Evolutionary conservation across 2,113 vertebrate species (phyloP).

Genomic region (Oncorhynchus keta): DNA sequence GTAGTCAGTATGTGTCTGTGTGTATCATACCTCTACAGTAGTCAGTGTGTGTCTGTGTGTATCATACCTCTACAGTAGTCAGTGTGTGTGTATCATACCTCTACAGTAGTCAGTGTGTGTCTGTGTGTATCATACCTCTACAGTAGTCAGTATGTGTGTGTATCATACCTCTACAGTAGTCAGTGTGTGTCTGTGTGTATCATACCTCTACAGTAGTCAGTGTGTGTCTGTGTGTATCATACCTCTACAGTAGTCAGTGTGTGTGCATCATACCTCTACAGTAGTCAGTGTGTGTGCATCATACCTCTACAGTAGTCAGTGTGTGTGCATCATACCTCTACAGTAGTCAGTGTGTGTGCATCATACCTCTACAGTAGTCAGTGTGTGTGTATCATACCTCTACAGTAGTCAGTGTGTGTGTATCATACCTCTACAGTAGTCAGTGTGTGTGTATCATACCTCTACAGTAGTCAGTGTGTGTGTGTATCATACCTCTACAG

Average conservation of each 20-base stretch:
- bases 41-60: neutral
- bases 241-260: too few species aligned
- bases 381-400: neutral
- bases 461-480: too few species aligned
- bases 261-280: neutral
- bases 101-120: neutral
- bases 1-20: conserved; percentile 73
- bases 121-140: neutral
- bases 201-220: neutral
- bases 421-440: too few species aligned
- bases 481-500: conserved; percentile 81
- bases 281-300: neutral
- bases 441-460: neutral
- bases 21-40: neutral
- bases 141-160: conserved; percentile 77
- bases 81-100: neutral
- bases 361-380: neutral
- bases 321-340: too few species aligned
- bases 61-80: conserved; percentile 86
- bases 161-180: too few species aligned
- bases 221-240: neutral
- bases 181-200: neutral
- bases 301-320: neutral
- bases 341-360: neutral
- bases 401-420: neutral